Evolutionary conservation across 2,113 vertebrate species (phyloP).

Genomic region (Madoqua kirkii): DNA sequence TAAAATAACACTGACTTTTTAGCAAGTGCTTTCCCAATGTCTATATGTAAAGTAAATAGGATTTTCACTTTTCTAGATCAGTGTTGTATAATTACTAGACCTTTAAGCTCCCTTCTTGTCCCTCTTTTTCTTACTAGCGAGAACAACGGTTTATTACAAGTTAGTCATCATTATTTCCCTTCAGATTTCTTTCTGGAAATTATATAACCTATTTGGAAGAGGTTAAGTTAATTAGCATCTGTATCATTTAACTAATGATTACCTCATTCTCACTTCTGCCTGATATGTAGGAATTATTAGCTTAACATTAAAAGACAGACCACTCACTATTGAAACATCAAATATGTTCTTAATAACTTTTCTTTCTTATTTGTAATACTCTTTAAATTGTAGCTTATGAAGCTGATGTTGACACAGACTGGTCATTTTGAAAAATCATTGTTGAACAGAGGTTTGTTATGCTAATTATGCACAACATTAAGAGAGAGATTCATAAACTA

Average conservation of each 20-base stretch:
- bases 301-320: background rate
- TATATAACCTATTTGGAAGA: conserved; percentile 1
- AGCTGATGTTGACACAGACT: background rate
- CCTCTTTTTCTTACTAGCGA: background rate
- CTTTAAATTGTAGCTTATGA: background rate
- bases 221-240: background rate
- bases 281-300: conserved; percentile 8
- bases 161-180: background rate
- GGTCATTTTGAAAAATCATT: background rate
- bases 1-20: background rate
- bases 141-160: background rate
- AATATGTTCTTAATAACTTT: background rate
- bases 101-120: background rate
- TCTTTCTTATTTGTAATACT: background rate
- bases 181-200: conserved; percentile 40
- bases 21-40: background rate
- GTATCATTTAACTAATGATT: background rate
- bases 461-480: conserved; percentile 12
- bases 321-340: background rate
- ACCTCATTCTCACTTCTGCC: background rate
- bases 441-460: background rate
- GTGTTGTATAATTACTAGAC: background rate
- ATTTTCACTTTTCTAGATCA: background rate
- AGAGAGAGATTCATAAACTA: background rate
- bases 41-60: background rate